Evolutionary conservation across 2,797 vertebrate species (phyloP).

Genomic region (Eidolon dupreanum): DNA sequence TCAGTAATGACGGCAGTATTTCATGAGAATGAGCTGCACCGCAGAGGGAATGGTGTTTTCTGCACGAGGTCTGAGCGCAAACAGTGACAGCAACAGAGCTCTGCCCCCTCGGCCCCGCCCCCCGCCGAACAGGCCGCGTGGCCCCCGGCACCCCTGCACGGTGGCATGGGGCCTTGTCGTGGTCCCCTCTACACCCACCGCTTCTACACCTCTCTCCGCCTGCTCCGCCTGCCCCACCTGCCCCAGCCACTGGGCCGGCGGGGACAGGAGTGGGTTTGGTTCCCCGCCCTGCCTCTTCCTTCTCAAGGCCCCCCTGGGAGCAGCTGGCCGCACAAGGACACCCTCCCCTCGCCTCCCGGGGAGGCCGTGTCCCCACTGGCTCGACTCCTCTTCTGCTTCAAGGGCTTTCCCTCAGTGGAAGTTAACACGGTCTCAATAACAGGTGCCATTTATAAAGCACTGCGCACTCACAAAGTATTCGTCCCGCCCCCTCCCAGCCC

Average conservation of each 20-base stretch:
- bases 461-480: neutral
- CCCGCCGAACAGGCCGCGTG: conserved; percentile 9
- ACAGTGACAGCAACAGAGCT: neutral
- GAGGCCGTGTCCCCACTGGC: neutral
- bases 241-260: neutral
- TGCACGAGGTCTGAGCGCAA: neutral
- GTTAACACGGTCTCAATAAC: neutral
- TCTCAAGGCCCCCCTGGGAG: neutral
- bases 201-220: too few relatives aligned
- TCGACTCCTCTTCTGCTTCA: neutral
- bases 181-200: conserved; percentile 60
- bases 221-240: neutral
- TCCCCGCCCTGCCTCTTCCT: neutral
- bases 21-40: neutral
- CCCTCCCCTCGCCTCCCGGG: neutral
- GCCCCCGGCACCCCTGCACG: conserved; percentile 39
- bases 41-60: neutral
- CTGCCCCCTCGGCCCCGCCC: neutral
- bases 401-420: neutral
- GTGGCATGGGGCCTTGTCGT: rapidly evolving
- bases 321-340: too few relatives aligned
- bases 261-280: neutral
- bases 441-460: neutral
- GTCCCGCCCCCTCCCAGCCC: too few relatives aligned
- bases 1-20: neutral